A percentile compares a stretch with the other conserved stretches of the same genome.
Conservation (phyloP, 1,140 invertebrate genomes). For the Orius insidiosus region DNA sequence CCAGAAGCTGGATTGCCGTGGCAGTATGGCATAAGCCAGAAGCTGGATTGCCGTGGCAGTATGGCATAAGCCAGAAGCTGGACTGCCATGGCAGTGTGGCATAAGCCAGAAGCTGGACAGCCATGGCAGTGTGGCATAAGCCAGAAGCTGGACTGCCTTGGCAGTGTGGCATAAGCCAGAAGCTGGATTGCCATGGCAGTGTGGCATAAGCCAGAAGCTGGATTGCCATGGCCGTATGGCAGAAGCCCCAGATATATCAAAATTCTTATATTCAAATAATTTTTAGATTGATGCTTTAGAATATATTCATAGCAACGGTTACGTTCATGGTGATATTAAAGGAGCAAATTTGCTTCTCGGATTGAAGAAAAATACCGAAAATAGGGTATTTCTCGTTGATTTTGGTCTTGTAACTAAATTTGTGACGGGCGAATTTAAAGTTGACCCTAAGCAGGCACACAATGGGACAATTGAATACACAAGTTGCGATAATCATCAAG, state of each 20-base stretch:
- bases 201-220: no score
- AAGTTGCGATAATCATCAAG: slow-evolving; percentile 87
- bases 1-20: no score
- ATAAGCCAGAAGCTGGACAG: no score
- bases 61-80: no score
- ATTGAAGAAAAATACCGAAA: slow-evolving; percentile 38
- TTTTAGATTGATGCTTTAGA: slow-evolving; percentile 64
- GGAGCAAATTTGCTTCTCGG: slow-evolving; percentile 76
- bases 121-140: slow-evolving; percentile 14
- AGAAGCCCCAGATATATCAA: no score
- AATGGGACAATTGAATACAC: slow-evolving; percentile 94
- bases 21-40: no score
- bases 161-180: neutral
- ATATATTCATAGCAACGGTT: slow-evolving; percentile 70
- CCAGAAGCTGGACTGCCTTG: slow-evolving; percentile 1
- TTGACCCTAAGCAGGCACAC: slow-evolving; percentile 79
- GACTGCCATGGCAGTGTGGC: no score
- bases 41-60: no score
- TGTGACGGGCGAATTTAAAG: slow-evolving; percentile 61
- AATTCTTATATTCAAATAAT: slow-evolving; percentile 18
- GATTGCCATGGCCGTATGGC: no score
- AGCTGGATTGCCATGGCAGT: no score
- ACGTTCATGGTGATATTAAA: slow-evolving; percentile 86
- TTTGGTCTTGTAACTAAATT: slow-evolving; percentile 79
- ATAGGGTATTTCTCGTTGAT: slow-evolving; percentile 80